phyloP scores from a whole-genome alignment of 2,113 vertebrate species.

The Rana temporaria region DNA sequence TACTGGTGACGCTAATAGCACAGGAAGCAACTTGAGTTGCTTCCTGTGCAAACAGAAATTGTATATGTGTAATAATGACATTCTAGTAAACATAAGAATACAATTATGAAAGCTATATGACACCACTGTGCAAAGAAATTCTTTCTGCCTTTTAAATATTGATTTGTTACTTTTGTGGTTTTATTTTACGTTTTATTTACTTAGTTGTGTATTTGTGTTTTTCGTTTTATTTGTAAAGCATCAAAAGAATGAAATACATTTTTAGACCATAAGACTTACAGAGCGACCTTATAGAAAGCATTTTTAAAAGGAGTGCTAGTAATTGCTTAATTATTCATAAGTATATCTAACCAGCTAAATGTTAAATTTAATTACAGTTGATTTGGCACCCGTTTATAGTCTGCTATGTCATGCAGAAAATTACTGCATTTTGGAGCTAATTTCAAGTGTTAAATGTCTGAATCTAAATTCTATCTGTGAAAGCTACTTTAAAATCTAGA shows the following conservation, averaged over 20 bases:
- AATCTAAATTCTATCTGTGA: slow-evolving; percentile 29
- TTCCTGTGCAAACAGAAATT: too few species aligned
- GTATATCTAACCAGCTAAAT: slow-evolving; percentile 55
- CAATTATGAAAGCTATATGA: background rate
- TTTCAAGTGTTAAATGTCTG: slow-evolving; percentile 49
- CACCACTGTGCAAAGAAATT: background rate
- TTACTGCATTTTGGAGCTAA: slow-evolving; percentile 40
- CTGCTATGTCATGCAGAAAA: slow-evolving; percentile 50
- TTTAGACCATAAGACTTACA: background rate
- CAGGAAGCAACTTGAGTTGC: too few species aligned
- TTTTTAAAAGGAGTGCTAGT: slow-evolving; percentile 38
- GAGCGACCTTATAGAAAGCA: slow-evolving; percentile 19
- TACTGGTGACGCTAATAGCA: too few species aligned
- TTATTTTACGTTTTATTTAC: background rate
- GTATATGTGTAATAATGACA: background rate
- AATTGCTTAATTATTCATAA: slow-evolving; percentile 55
- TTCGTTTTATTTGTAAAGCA: slow-evolving; percentile 4
- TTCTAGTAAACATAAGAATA: background rate
- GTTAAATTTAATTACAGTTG: slow-evolving; percentile 55
- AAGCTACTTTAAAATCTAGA: slow-evolving; percentile 35
- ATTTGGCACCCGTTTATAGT: slow-evolving; percentile 45
- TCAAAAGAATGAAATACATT: slow-evolving; percentile 26
- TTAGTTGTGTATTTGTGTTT: background rate
- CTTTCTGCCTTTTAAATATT: background rate
- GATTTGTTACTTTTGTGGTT: background rate